These are phyloP conservation scores for Rhinichthys osculus DNA, from an alignment of 2,797 vertebrate genomes.

Conservation along the genomic window DNA sequence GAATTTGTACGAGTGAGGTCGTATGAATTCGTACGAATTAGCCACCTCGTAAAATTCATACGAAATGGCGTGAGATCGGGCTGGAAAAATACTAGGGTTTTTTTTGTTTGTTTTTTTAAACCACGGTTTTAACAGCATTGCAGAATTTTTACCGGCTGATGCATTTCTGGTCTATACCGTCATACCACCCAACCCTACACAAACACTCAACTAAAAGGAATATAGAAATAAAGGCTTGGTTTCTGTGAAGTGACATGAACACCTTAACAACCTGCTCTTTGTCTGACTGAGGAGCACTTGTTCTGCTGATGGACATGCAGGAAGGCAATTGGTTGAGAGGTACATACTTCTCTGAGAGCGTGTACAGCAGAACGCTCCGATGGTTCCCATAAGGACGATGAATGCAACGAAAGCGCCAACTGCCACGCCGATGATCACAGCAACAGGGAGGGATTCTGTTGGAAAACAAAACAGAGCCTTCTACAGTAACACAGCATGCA, in stretches of 20 bases:
- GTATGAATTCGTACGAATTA: too few relatives aligned
- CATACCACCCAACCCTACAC: slow-evolving; percentile 25
- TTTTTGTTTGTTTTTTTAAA: not conserved
- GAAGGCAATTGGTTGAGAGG: slow-evolving; percentile 27
- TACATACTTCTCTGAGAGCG: slow-evolving; percentile 97
- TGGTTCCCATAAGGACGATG: slow-evolving; percentile 96
- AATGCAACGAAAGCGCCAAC: slow-evolving; percentile 96
- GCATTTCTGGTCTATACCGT: not conserved
- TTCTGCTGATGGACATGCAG: slow-evolving; percentile 22
- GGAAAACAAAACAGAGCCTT: slow-evolving; percentile 63
- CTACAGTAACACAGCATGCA: slow-evolving; percentile 60
- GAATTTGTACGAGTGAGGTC: too few relatives aligned
- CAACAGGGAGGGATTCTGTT: slow-evolving; percentile 94
- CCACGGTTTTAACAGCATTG: not conserved
- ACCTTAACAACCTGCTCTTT: slow-evolving; percentile 58
- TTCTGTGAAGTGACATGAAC: slow-evolving; percentile 58
- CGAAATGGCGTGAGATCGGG: too few relatives aligned
- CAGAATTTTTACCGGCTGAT: not conserved
- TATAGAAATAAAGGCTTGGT: slow-evolving; percentile 24
- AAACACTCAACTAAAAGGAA: not conserved
- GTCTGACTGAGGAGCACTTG: slow-evolving; percentile 50
- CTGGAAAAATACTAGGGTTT: not conserved
- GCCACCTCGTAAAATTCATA: too few relatives aligned
- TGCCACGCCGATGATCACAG: slow-evolving; percentile 97
- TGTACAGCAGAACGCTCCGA: slow-evolving; percentile 97